Evolutionary conservation across 1,140 invertebrate species (phyloP).

Genomic region (Onthophagus taurus): DNA sequence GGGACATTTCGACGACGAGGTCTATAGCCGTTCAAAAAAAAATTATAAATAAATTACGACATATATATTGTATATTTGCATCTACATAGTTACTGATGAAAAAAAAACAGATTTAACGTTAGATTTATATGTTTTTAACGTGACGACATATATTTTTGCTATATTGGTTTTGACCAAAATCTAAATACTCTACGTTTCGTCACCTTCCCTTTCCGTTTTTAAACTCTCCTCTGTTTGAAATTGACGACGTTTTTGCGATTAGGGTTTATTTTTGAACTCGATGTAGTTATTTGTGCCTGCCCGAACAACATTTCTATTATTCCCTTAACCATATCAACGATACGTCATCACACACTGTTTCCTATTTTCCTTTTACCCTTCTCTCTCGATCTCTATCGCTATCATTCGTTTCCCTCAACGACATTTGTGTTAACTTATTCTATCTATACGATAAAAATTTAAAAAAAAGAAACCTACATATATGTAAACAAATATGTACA

Average conservation of each 20-base stretch:
- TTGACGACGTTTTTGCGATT: no score
- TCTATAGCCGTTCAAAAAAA: slow-evolving; percentile 3
- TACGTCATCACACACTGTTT: background rate
- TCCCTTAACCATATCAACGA: slow-evolving; percentile 15
- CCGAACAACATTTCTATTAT: slow-evolving; percentile 13
- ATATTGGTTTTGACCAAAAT: slow-evolving; percentile 11
- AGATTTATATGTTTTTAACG: slow-evolving; percentile 10
- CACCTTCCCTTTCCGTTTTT: background rate
- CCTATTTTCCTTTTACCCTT: background rate
- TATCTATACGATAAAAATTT: slow-evolving; percentile 12
- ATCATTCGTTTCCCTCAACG: slow-evolving; percentile 9
- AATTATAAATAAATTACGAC: slow-evolving; percentile 8
- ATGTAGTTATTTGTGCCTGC: slow-evolving; percentile 2
- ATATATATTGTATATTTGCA: slow-evolving; percentile 14
- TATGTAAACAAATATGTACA: slow-evolving; percentile 12
- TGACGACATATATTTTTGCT: slow-evolving; percentile 14
- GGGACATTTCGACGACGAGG: background rate
- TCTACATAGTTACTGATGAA: slow-evolving; percentile 11
- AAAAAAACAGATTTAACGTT: slow-evolving; percentile 7
- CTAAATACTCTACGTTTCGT: slow-evolving; percentile 1
- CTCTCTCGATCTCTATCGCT: background rate
- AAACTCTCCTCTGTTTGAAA: background rate
- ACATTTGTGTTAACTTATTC: slow-evolving; percentile 7
- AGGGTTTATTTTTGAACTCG: slow-evolving; percentile 8
- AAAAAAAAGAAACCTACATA: no score